phyloP scores from a whole-genome alignment of 2,888 invertebrate species.

The Plebejus anna region DNA sequence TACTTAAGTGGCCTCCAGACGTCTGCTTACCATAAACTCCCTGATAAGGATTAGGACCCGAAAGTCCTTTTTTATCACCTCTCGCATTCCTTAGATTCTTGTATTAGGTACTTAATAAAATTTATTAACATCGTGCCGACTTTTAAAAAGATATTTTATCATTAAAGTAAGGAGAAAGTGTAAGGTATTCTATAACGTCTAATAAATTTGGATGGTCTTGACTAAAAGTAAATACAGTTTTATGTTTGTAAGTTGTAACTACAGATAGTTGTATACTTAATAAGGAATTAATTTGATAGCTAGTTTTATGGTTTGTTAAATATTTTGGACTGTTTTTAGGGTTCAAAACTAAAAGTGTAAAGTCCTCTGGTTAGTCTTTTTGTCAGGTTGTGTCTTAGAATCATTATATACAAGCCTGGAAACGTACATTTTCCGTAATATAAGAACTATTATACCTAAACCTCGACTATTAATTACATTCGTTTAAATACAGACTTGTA shows the following conservation, averaged over 20 bases:
- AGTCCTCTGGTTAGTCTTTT: too few relatives aligned
- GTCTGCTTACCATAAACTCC: slow-evolving; percentile 64
- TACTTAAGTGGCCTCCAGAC: slow-evolving; percentile 56
- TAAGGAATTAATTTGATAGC: neutral
- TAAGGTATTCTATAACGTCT: neutral
- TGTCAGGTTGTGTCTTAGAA: too few relatives aligned
- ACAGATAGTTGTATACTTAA: neutral
- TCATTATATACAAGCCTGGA: too few relatives aligned
- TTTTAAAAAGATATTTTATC: slow-evolving; percentile 27
- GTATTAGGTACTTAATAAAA: slow-evolving; percentile 28
- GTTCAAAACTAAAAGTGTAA: too few relatives aligned
- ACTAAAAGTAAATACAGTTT: neutral
- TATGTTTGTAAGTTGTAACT: neutral
- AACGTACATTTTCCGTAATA: too few relatives aligned
- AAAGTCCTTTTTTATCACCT: slow-evolving; percentile 41
- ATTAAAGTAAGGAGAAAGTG: slow-evolving; percentile 11
- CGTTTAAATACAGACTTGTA: too few relatives aligned
- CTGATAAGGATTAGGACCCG: slow-evolving; percentile 58
- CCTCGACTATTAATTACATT: too few relatives aligned
- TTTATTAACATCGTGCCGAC: slow-evolving; percentile 5
- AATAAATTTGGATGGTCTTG: neutral
- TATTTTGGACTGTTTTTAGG: neutral
- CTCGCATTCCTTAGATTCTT: slow-evolving; percentile 41
- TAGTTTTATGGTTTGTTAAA: neutral
- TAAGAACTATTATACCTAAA: too few relatives aligned